Base-by-base conservation (phyloP, 2,113 vertebrate species). In the Spheniscus mendiculus region DNA sequence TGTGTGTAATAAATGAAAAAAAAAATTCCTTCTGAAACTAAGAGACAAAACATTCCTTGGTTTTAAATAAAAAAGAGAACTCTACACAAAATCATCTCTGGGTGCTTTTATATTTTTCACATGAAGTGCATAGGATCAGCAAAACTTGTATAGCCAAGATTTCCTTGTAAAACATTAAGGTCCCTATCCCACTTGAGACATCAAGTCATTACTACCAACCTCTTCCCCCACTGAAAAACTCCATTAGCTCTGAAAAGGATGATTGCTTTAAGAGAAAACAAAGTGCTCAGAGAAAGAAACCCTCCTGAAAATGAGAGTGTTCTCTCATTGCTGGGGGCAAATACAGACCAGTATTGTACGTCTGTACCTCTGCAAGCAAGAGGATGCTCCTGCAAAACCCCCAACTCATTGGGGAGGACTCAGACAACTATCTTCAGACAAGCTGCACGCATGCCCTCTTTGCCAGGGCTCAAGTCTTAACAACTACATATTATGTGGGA, bases 51-150 rank as follows among this genome's bases (percentile, higher is more conserved):
- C 34, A 58, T 95, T 90, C 81, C 73, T 94, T 84, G 71, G 66
- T 93, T 96, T 97, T 93, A 97, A 91, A 97, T 74, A 89, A 88
- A 97, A 86, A n/a, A 71, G 74, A 96, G 82, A 97, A 52, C 40
- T 94, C 88, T 66, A 93, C 59, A 87, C 86, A 95, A 97, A 98
- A 93, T 79, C 70, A 93, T 87, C 95, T 92, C 82, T 91, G 82
- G 63, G 49, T 92, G 88, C 81, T 92, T 95, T 89, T 65, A 56
- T 79, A 79, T 72, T 93, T 93, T 89, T 79, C 92, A 94, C 86
- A 97, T 77, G 72, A 96, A 97, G 80, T 63, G 69, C 70, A 65
- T 0, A 87, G 61, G 42, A 91, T 91, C 85, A 95, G 90, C 59
- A 93, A 94, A 94, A 89, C 47, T 81, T 61, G 15, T 16, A 65